Evolutionary conservation across 2,888 invertebrate genomes (phyloP).

Genomic region (Caenorhabditis uteleia): DNA sequence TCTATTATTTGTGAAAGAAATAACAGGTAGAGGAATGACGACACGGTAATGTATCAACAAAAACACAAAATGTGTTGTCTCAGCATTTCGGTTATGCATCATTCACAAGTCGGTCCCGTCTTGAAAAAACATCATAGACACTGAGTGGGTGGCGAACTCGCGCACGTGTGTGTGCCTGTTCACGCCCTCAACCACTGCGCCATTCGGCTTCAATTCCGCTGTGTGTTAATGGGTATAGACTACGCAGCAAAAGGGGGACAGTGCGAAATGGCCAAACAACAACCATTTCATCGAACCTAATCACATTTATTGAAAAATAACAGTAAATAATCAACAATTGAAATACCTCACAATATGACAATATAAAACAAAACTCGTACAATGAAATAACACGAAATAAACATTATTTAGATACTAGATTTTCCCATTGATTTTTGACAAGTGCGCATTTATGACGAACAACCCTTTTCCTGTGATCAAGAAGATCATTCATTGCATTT

Average conservation of each 20-base stretch:
- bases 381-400: too few relatives aligned
- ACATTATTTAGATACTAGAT: neutral
- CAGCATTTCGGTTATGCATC: constrained; percentile 40
- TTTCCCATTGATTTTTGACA: constrained; percentile 31
- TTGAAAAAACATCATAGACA: constrained; percentile 38
- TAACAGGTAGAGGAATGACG: neutral
- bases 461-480: constrained; percentile 29
- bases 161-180: too few relatives aligned
- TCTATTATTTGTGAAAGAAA: neutral
- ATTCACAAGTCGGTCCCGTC: constrained; percentile 44
- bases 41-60: constrained; percentile 4
- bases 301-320: too few relatives aligned
- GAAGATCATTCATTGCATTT: constrained; percentile 6
- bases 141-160: constrained; percentile 8
- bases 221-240: too few relatives aligned
- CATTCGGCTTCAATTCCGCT: too few relatives aligned
- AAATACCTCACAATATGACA: too few relatives aligned
- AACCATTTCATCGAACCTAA: too few relatives aligned
- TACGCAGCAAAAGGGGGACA: too few relatives aligned
- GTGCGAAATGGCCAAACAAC: too few relatives aligned
- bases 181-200: too few relatives aligned
- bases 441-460: constrained; percentile 18
- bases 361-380: too few relatives aligned
- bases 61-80: constrained; percentile 12
- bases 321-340: too few relatives aligned